Conservation (phyloP, 2,888 invertebrate genomes). For the Pseudanteris insignis region DNA sequence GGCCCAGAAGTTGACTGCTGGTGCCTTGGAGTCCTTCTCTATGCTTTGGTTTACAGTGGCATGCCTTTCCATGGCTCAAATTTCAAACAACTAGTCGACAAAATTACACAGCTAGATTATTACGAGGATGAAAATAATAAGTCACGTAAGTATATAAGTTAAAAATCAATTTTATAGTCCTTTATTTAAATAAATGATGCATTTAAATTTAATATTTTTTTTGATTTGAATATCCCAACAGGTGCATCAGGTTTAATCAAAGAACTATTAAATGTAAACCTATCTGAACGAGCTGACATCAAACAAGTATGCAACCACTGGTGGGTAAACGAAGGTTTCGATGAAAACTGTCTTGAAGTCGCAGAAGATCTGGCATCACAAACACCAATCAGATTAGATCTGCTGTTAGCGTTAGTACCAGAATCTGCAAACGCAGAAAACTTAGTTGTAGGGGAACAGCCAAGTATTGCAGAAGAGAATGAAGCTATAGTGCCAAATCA, state of each 20-base stretch:
- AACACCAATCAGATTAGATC: slow-evolving; percentile 88
- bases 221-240: too few species aligned
- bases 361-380: slow-evolving; percentile 90
- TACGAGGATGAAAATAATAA: slow-evolving; percentile 92
- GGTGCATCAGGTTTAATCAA: slow-evolving; percentile 94
- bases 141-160: slow-evolving; percentile 86
- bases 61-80: slow-evolving; percentile 99
- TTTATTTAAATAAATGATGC: too few species aligned
- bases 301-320: slow-evolving; percentile 94
- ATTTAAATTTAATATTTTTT: too few species aligned
- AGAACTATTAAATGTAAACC: slow-evolving; percentile 93
- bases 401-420: slow-evolving; percentile 86
- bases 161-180: too few species aligned
- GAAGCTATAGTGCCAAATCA: slow-evolving; percentile 35
- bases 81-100: slow-evolving; percentile 94
- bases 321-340: slow-evolving; percentile 94
- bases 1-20: slow-evolving; percentile 96
- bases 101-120: slow-evolving; percentile 97
- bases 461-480: slow-evolving; percentile 55
- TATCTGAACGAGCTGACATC: slow-evolving; percentile 88
- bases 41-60: slow-evolving; percentile 97
- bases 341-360: slow-evolving; percentile 82
- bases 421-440: slow-evolving; percentile 76
- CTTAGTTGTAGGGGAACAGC: slow-evolving; percentile 72
- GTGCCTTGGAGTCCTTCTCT: slow-evolving; percentile 96